These are phyloP conservation scores for Schlechtendalia chinensis DNA, from an alignment of 1,140 invertebrate species.

Conservation along the genomic window DNA sequence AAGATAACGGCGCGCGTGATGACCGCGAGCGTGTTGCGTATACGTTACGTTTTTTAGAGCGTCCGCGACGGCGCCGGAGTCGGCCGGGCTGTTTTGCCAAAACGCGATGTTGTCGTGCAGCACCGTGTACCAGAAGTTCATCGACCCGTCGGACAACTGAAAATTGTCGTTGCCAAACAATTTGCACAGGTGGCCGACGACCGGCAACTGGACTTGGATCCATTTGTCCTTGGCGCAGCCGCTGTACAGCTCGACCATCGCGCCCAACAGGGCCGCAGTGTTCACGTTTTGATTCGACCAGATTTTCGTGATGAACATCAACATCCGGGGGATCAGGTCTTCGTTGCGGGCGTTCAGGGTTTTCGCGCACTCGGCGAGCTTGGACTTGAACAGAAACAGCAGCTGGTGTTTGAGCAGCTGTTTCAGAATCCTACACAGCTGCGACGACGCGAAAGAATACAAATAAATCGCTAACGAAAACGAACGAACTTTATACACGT, in stretches of 20 bases:
- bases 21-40: too few species aligned
- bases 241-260: not conserved
- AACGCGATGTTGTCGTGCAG: not conserved
- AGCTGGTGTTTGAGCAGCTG: constrained; percentile 8
- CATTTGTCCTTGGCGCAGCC: not conserved
- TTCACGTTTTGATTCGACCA: not conserved
- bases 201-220: not conserved
- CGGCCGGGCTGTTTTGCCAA: not conserved
- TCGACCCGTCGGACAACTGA: not conserved
- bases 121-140: constrained; percentile 5
- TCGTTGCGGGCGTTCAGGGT: not conserved
- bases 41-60: constrained; percentile 2
- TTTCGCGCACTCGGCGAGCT: not conserved
- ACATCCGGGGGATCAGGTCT: not conserved
- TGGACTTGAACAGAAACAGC: constrained; percentile 3
- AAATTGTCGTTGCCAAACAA: not conserved
- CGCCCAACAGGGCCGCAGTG: not conserved
- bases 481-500: too few species aligned
- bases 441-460: not conserved
- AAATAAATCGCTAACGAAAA: not conserved
- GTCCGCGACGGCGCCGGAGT: not conserved
- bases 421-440: not conserved
- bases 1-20: too few species aligned
- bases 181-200: not conserved
- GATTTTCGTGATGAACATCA: not conserved